Evolutionary conservation across 2,113 vertebrate species (phyloP).

Genomic region (Chitala chitala): DNA sequence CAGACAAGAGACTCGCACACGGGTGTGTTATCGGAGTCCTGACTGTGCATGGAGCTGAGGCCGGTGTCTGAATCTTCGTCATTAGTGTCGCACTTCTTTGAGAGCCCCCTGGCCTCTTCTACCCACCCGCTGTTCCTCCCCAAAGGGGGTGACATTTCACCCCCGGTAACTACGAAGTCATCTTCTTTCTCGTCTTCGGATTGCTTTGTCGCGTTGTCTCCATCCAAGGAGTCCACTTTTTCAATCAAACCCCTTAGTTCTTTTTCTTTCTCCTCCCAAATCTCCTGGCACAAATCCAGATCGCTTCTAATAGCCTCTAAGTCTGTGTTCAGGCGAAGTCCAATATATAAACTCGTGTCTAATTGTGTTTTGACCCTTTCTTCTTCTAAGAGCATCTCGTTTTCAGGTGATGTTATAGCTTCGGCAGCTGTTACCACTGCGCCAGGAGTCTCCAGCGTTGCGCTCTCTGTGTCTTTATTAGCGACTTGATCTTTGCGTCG

Average conservation of each 20-base stretch:
- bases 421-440: neutral
- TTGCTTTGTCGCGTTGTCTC: constrained; percentile 32
- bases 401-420: constrained; percentile 38
- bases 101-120: constrained; percentile 70
- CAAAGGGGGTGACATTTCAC: constrained; percentile 32
- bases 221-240: constrained; percentile 66
- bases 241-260: constrained; percentile 76
- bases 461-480: constrained; percentile 44
- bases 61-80: constrained; percentile 95
- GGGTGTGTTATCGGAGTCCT: constrained; percentile 80
- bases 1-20: constrained; percentile 87
- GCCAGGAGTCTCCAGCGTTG: constrained; percentile 26
- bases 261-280: constrained; percentile 67
- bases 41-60: constrained; percentile 91
- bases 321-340: constrained; percentile 82
- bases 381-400: constrained; percentile 67
- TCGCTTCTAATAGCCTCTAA: constrained; percentile 73
- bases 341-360: constrained; percentile 84
- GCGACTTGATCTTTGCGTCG: constrained; percentile 70
- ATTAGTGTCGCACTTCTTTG: constrained; percentile 65
- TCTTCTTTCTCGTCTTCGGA: constrained; percentile 24
- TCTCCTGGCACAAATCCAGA: constrained; percentile 71
- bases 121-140: constrained; percentile 61
- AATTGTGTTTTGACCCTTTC: constrained; percentile 81
- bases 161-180: constrained; percentile 25